phyloP scores from a whole-genome alignment of 2,797 vertebrate genomes.

The Etheostoma perlongum region DNA sequence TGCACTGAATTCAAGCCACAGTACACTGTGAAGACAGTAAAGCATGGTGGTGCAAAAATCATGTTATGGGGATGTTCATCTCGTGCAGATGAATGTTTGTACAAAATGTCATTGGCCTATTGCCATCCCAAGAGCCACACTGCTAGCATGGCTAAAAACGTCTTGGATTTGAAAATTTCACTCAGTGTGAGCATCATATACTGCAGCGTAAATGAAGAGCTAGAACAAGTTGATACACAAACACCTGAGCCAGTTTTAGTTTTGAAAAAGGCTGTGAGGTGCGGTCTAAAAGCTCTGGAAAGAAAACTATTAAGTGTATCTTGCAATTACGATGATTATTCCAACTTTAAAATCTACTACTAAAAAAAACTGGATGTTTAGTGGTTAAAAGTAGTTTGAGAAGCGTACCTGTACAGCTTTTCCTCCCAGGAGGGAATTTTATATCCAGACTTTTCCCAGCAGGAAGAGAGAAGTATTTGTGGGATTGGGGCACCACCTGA shows the following conservation, averaged over 20 bases:
- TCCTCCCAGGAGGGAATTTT: conserved; percentile 81
- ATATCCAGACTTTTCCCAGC: conserved; percentile 90
- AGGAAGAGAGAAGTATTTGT: conserved; percentile 93
- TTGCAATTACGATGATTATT: not conserved
- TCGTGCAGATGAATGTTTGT: not conserved
- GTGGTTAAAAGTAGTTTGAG: not conserved
- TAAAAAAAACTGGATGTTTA: not conserved
- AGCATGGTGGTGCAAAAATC: too few relatives aligned
- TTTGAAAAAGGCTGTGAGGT: not conserved
- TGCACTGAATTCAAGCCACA: too few relatives aligned
- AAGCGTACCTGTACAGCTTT: conserved; percentile 75
- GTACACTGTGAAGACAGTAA: too few relatives aligned
- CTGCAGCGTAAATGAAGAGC: not conserved
- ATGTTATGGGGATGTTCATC: not conserved
- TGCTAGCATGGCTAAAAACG: not conserved
- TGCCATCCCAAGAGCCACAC: not conserved
- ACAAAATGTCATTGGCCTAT: not conserved
- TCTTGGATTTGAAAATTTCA: not conserved
- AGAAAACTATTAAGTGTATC: not conserved
- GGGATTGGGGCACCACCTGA: conserved; percentile 82
- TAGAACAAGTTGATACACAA: not conserved
- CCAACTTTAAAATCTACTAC: not conserved
- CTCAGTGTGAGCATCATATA: not conserved
- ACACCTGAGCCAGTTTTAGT: not conserved
- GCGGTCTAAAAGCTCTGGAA: not conserved